Conservation (phyloP, 2,113 vertebrate species). For the Anarhynchus alexandrinus region DNA sequence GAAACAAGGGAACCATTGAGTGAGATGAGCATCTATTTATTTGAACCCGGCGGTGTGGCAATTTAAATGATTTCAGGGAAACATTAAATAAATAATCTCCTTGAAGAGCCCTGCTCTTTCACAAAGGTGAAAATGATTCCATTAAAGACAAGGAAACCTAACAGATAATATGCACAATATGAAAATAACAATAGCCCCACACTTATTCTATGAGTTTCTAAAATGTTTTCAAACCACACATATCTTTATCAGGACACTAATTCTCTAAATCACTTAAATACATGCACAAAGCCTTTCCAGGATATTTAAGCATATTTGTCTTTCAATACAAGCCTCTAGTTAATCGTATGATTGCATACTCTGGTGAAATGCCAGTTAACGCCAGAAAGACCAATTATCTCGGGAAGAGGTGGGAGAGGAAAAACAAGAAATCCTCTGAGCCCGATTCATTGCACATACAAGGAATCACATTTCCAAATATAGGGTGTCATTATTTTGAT, state of each 20-base stretch:
- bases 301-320: background rate
- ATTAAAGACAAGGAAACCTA: background rate
- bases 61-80: background rate
- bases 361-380: background rate
- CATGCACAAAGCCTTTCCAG: background rate
- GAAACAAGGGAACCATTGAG: background rate
- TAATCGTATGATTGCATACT: background rate
- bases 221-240: background rate
- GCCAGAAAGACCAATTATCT: background rate
- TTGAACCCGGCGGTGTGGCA: background rate
- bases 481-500: background rate
- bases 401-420: background rate
- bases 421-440: background rate
- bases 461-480: background rate
- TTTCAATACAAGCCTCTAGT: background rate
- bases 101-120: background rate
- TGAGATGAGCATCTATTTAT: background rate
- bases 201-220: background rate
- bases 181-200: background rate
- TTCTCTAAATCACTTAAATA: background rate
- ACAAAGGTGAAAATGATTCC: background rate
- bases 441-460: background rate
- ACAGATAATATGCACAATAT: background rate
- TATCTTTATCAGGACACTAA: background rate
- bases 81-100: background rate